These are phyloP conservation scores for Coilia nasus DNA, from an alignment of 2,797 vertebrate genomes.

Conservation along the genomic window DNA sequence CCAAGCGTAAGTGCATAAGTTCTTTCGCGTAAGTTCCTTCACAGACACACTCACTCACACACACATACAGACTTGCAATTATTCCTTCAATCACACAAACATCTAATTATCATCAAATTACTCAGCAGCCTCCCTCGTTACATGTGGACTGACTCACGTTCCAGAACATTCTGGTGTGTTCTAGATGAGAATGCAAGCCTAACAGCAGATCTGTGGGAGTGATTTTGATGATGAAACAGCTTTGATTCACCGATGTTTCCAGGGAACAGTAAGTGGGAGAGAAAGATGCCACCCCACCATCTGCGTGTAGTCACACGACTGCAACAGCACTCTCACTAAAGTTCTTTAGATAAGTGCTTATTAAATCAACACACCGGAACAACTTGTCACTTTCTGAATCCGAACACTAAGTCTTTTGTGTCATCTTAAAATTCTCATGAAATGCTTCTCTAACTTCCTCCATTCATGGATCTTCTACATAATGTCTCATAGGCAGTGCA, in stretches of 20 bases:
- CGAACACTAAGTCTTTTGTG: no score
- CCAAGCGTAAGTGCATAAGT: not conserved
- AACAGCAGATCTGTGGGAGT: slow-evolving; percentile 14
- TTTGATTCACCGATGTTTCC: not conserved
- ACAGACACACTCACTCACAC: not conserved
- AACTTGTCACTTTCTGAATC: not conserved
- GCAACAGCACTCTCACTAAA: not conserved
- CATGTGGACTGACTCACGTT: not conserved
- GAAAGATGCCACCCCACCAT: not conserved
- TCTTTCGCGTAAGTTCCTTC: not conserved
- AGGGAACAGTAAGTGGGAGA: not conserved
- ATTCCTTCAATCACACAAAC: not conserved
- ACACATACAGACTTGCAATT: not conserved
- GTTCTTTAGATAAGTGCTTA: not conserved
- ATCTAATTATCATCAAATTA: not conserved
- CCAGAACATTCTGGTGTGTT: not conserved
- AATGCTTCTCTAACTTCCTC: no score
- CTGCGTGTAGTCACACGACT: not conserved
- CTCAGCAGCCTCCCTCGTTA: not conserved
- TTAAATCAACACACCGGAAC: not conserved
- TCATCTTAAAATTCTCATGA: no score
- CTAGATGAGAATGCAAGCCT: not conserved
- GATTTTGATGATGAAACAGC: not conserved
- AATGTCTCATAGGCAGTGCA: no score
- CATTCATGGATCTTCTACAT: no score